A percentile compares a stretch with the other conserved stretches of the same genome.
Conservation (phyloP, 2,888 invertebrate genomes). For the Heliconius erato region DNA sequence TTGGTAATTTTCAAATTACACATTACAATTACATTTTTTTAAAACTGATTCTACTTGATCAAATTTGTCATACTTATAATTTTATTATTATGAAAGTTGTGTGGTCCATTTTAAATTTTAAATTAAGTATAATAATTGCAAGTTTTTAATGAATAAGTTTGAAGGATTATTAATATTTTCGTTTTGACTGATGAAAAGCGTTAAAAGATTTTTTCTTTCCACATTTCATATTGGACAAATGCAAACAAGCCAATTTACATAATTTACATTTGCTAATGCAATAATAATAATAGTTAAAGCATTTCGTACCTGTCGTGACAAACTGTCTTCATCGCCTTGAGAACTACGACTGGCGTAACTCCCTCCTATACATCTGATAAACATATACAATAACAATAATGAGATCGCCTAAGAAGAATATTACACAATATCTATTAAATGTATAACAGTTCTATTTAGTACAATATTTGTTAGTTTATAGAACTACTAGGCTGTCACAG, state of each 20-base stretch:
- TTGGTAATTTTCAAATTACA: too few relatives aligned
- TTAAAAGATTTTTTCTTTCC: background rate
- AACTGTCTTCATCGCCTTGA: constrained; percentile 87
- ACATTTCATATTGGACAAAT: constrained; percentile 19
- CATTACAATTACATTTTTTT: too few relatives aligned
- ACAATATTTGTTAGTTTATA: too few relatives aligned
- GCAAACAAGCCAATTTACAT: constrained; percentile 42
- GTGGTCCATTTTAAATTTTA: background rate
- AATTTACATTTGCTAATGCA: constrained; percentile 36
- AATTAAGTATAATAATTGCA: background rate
- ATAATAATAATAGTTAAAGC: constrained; percentile 8
- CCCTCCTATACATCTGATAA: constrained; percentile 87
- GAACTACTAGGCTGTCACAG: too few relatives aligned
- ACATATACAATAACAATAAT: background rate
- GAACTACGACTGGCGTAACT: constrained; percentile 83
- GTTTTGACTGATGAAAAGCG: background rate
- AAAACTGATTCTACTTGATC: background rate
- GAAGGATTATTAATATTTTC: background rate
- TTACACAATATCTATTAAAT: too few relatives aligned
- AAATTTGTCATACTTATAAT: background rate
- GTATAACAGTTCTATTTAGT: too few relatives aligned
- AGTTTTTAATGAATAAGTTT: background rate
- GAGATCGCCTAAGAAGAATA: background rate
- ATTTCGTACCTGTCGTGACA: constrained; percentile 81
- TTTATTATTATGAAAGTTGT: background rate